Conservation (phyloP, 2,113 vertebrate genomes). For the Nothocercus julius region DNA sequence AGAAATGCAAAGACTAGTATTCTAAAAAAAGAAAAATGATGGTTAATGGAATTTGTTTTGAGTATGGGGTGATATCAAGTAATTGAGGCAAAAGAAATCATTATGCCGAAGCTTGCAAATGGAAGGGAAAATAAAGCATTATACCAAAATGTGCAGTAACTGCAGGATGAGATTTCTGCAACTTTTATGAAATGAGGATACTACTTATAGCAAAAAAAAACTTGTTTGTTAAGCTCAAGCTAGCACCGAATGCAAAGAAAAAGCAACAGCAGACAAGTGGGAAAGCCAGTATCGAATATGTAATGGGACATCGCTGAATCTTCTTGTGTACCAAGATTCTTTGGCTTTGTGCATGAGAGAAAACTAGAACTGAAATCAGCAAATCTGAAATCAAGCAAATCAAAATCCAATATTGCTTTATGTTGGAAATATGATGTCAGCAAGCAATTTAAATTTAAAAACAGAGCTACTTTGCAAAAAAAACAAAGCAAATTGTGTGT, state of each 20-base stretch:
- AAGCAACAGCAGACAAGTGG: background rate
- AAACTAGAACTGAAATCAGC: background rate
- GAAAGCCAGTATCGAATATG: background rate
- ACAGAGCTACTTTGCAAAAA: no score
- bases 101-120: background rate
- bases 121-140: background rate
- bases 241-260: background rate
- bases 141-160: background rate
- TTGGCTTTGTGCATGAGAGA: background rate
- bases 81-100: background rate
- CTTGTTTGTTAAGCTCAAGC: slow-evolving; percentile 8
- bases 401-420: background rate
- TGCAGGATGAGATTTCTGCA: slow-evolving; percentile 18
- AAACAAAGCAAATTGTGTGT: no score
- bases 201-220: slow-evolving; percentile 19
- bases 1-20: background rate
- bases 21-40: background rate
- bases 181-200: background rate
- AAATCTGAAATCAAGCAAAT: background rate
- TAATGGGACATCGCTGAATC: background rate
- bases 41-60: background rate
- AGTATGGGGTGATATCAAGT: background rate
- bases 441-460: background rate
- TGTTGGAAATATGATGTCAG: background rate
- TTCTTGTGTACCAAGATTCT: background rate